Percentiles rank a stretch among this genome's conserved stretches.
These are phyloP conservation scores for Leptinotarsa undecemlineata DNA, from an alignment of 1,140 invertebrate genomes.

Conservation along the genomic window DNA sequence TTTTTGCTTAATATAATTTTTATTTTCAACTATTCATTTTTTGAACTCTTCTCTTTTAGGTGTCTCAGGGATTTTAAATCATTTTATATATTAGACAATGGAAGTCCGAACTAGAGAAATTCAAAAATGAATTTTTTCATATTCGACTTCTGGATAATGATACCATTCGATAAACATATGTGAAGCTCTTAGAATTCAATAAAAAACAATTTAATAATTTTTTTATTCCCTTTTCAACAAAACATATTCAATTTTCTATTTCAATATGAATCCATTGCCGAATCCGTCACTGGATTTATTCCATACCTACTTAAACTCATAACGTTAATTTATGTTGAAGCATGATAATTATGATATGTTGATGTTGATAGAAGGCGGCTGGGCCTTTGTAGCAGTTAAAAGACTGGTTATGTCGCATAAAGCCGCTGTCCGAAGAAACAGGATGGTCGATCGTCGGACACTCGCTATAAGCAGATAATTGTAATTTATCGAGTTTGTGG, in stretches of 20 bases:
- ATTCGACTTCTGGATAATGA: no score
- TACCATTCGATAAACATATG: no score
- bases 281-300: neutral
- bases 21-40: no score
- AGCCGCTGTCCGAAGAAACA: neutral
- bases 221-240: no score
- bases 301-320: slow-evolving; percentile 21
- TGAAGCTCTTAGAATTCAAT: no score
- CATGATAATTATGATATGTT: slow-evolving; percentile 30
- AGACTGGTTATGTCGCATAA: slow-evolving; percentile 25
- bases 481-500: slow-evolving; percentile 48
- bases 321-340: slow-evolving; percentile 31
- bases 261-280: neutral
- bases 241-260: neutral
- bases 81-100: no score
- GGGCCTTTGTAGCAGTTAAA: slow-evolving; percentile 13
- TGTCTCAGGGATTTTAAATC: no score
- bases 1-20: no score
- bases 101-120: no score
- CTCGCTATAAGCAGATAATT: slow-evolving; percentile 45
- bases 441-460: slow-evolving; percentile 12
- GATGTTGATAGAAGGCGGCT: slow-evolving; percentile 31
- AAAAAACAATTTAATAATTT: no score
- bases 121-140: no score
- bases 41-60: no score